phyloP scores from a whole-genome alignment of 2,888 invertebrate species.

The Arenicola marina region DNA sequence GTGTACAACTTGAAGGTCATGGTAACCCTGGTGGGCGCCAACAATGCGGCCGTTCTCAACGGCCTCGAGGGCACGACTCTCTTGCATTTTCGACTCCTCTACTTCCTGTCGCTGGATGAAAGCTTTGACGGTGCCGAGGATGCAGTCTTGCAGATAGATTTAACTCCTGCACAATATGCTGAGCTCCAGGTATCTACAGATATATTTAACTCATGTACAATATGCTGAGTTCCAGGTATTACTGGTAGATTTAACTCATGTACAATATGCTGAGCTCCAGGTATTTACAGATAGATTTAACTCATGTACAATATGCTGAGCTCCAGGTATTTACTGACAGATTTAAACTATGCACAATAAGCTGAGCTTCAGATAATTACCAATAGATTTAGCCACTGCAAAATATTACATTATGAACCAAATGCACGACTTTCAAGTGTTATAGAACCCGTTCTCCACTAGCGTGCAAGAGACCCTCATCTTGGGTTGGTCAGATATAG shows the following conservation, averaged over 20 bases:
- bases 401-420: no score
- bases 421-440: no score
- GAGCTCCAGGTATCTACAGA: slow-evolving; percentile 4
- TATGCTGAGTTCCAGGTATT: not conserved
- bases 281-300: no score
- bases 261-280: slow-evolving; percentile 4
- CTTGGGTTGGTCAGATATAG: no score
- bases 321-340: not conserved
- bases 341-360: not conserved
- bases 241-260: not conserved
- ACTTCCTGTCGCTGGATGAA: slow-evolving; percentile 9
- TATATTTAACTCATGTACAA: not conserved
- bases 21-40: not conserved
- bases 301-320: not conserved
- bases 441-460: no score
- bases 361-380: slow-evolving; percentile 2
- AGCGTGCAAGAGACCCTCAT: no score
- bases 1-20: no score
- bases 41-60: not conserved
- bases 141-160: not conserved
- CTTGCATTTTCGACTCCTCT: slow-evolving; percentile 6
- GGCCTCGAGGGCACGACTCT: not conserved
- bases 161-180: not conserved
- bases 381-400: not conserved
- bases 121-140: not conserved